Percentiles rank a stretch among this genome's conserved stretches.
phyloP scores from a whole-genome alignment of 2,113 vertebrate genomes.

The Halichoerus grypus region DNA sequence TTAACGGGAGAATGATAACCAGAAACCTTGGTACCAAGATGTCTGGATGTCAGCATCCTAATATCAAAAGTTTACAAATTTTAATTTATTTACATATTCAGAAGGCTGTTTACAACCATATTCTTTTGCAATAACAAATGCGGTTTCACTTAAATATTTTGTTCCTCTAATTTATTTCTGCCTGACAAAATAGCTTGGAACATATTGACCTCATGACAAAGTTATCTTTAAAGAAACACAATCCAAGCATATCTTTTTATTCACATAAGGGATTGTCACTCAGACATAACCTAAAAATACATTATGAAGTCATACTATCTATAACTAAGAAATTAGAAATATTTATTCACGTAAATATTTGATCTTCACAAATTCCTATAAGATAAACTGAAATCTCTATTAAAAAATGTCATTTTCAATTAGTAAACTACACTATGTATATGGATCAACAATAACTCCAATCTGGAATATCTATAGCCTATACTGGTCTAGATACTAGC shows the following conservation, averaged over 20 bases:
- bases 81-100: neutral
- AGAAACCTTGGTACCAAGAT: neutral
- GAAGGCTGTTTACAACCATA: neutral
- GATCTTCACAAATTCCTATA: conserved; percentile 10
- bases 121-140: conserved; percentile 33
- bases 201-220: neutral
- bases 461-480: neutral
- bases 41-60: conserved; percentile 13
- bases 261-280: neutral
- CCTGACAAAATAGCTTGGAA: neutral
- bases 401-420: neutral
- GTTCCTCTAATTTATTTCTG: conserved; percentile 1
- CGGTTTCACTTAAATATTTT: conserved; percentile 7
- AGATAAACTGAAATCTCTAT: neutral
- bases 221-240: neutral
- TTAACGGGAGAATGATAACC: neutral
- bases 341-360: neutral
- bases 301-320: neutral
- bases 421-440: neutral
- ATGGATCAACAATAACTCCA: neutral
- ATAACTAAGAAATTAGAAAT: conserved; percentile 32
- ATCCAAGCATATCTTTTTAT: neutral
- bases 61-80: neutral
- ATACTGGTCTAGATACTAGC: neutral
- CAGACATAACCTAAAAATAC: conserved; percentile 16